Evolutionary conservation across 2,797 vertebrate species (phyloP).

Genomic region (Scyliorhinus canicula): DNA sequence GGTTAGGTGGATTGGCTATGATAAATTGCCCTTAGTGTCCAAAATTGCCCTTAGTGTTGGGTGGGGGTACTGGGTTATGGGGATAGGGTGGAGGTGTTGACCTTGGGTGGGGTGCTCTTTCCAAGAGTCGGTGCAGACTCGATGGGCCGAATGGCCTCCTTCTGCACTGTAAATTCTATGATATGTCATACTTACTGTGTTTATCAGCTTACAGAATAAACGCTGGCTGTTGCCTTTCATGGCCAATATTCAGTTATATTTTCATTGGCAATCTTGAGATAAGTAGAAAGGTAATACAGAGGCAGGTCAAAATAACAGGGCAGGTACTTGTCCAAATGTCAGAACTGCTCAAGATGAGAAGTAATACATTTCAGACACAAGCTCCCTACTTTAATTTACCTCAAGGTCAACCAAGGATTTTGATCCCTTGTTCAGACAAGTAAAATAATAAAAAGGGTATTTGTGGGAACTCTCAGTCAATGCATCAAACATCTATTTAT

Average conservation of each 20-base stretch:
- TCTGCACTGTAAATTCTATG: no score
- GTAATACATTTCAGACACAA: neutral
- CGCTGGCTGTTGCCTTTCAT: neutral
- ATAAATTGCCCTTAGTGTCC: no score
- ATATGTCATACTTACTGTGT: neutral
- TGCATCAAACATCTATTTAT: neutral
- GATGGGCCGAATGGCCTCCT: no score
- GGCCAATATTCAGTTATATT: neutral
- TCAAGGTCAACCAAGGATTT: neutral
- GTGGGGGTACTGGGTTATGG: no score
- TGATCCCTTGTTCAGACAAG: conserved; percentile 7
- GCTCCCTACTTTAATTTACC: neutral
- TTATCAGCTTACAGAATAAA: neutral
- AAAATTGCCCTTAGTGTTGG: no score
- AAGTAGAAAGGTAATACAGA: neutral
- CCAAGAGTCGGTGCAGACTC: no score
- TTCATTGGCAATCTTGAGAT: neutral
- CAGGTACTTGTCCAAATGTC: neutral
- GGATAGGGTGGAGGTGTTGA: no score
- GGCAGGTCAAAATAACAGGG: neutral
- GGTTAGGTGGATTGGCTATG: no score
- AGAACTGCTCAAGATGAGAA: neutral
- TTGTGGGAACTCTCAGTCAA: neutral
- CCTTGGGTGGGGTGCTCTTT: no score
- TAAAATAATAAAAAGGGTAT: neutral